Conservation (phyloP, 2,113 vertebrate species). For the Chascanopsetta lugubris region DNA sequence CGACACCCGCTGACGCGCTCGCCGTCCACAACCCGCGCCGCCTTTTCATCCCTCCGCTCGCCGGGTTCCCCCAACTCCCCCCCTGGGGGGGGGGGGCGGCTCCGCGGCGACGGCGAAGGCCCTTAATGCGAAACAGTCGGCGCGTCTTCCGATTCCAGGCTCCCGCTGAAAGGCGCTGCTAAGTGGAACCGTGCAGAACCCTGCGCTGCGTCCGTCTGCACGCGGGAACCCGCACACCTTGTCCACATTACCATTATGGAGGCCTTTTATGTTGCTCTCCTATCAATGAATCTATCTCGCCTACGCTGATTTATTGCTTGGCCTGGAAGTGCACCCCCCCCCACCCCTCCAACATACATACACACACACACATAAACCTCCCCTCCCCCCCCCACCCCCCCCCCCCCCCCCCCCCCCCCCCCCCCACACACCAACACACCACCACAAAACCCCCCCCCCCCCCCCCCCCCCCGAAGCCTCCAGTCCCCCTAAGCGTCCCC, state of each 20-base stretch:
- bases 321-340: slow-evolving; percentile 64
- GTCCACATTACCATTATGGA: slow-evolving; percentile 64
- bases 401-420: no score
- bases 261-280: slow-evolving; percentile 66
- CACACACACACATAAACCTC: no score
- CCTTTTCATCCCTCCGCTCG: slow-evolving; percentile 21
- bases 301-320: slow-evolving; percentile 69
- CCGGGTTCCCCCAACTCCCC: no score
- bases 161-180: slow-evolving; percentile 51
- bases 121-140: slow-evolving; percentile 79
- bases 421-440: no score
- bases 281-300: slow-evolving; percentile 75
- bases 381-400: no score
- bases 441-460: no score
- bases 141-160: slow-evolving; percentile 49
- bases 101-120: slow-evolving; percentile 39
- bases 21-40: slow-evolving; percentile 27
- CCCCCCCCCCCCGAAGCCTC: slow-evolving; percentile 38
- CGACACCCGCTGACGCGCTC: slow-evolving; percentile 37
- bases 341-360: no score
- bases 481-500: slow-evolving; percentile 21
- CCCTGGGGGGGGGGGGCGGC: slow-evolving; percentile 22
- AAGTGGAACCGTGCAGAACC: slow-evolving; percentile 65
- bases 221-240: slow-evolving; percentile 62
- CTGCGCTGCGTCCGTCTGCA: slow-evolving; percentile 35